Percentiles rank a stretch among this genome's conserved stretches.
phyloP scores from a whole-genome alignment of 2,113 vertebrate species.

The Scytalopus superciliaris region DNA sequence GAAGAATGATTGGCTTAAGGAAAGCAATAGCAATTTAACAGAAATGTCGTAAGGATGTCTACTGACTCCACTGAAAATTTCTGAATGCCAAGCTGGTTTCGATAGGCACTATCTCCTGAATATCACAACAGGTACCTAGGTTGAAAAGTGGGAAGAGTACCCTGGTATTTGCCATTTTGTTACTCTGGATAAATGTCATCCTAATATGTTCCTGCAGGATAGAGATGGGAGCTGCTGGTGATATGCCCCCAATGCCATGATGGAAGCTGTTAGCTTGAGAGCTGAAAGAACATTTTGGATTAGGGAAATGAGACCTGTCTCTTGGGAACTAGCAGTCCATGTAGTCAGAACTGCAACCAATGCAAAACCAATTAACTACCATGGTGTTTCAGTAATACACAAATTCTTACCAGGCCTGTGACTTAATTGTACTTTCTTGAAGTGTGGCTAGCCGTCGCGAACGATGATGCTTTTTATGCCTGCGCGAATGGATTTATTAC shows the following conservation, averaged over 20 bases:
- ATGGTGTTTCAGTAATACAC: background rate
- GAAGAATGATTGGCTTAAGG: constrained; percentile 28
- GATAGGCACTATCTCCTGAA: background rate
- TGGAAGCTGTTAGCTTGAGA: background rate
- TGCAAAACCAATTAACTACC: background rate
- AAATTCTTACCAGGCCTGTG: background rate
- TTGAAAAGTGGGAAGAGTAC: background rate
- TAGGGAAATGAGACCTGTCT: background rate
- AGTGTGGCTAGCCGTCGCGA: no score
- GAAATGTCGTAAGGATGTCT: background rate
- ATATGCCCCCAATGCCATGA: background rate
- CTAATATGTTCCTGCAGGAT: background rate
- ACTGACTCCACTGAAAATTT: background rate
- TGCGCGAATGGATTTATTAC: no score
- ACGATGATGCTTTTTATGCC: no score
- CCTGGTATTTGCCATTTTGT: background rate
- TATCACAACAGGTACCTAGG: background rate
- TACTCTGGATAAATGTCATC: background rate
- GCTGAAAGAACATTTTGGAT: background rate
- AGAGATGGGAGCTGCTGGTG: background rate
- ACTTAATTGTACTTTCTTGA: background rate
- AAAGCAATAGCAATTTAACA: constrained; percentile 19
- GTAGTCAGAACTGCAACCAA: background rate
- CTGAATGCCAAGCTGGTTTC: background rate
- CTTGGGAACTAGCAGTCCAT: background rate